These are phyloP conservation scores for Opisthocomus hoazin DNA, from an alignment of 2,113 vertebrate genomes.

Conservation along the genomic window DNA sequence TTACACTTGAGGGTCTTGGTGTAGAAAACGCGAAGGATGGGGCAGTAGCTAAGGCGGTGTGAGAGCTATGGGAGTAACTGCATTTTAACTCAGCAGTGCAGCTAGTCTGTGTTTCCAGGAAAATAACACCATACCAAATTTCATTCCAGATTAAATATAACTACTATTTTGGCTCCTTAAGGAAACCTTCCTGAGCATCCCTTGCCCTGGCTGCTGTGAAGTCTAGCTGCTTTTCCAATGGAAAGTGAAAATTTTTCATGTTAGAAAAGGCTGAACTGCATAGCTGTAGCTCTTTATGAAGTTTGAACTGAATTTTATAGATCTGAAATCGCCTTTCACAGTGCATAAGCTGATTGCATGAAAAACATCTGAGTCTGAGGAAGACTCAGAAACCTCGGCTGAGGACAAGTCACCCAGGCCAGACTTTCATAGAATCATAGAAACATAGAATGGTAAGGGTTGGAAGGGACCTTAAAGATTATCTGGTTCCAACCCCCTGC, in stretches of 20 bases:
- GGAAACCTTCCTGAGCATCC: background rate
- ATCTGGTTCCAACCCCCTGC: too few species aligned
- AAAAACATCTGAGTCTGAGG: background rate
- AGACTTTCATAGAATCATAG: too few species aligned
- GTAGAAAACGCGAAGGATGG: background rate
- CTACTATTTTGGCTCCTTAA: background rate
- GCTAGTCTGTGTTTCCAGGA: background rate
- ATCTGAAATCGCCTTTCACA: background rate
- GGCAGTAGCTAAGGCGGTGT: background rate
- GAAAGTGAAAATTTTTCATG: background rate
- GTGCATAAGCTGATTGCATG: background rate
- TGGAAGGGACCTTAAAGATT: too few species aligned
- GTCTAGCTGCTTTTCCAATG: background rate
- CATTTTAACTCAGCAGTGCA: background rate
- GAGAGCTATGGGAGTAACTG: background rate
- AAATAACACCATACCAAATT: background rate
- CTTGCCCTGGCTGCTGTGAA: background rate
- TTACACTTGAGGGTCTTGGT: background rate
- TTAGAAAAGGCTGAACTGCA: background rate
- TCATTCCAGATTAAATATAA: background rate
- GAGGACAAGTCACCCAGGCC: background rate
- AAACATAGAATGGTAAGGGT: too few species aligned
- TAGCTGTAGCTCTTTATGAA: background rate
- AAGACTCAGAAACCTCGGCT: background rate
- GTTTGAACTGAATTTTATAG: background rate